Conservation (phyloP, 1,140 invertebrate genomes). For the Drosophila insularis region DNA sequence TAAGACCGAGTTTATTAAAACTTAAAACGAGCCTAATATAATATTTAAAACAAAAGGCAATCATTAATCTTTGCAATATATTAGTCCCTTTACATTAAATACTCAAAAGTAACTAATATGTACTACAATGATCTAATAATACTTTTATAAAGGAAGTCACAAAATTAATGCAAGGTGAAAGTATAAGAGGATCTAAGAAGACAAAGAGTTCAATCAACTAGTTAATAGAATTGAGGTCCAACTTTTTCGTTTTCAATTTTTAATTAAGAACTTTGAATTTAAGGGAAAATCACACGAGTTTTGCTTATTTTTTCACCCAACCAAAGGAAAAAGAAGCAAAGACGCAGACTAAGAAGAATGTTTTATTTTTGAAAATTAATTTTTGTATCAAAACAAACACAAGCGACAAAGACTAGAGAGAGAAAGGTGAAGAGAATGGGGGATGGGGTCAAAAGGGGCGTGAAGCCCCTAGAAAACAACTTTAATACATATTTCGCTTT, state of each 20-base stretch:
- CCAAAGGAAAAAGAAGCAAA: conserved; percentile 24
- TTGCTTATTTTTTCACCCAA: conserved; percentile 29
- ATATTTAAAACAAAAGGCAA: too few species aligned
- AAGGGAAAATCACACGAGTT: conserved; percentile 50
- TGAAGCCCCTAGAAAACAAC: conserved; percentile 63
- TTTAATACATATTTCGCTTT: background rate
- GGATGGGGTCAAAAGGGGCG: background rate
- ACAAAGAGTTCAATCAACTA: too few species aligned
- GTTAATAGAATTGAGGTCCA: too few species aligned
- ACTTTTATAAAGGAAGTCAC: too few species aligned
- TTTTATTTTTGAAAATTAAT: conserved; percentile 73
- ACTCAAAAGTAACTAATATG: too few species aligned
- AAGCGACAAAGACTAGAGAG: conserved; percentile 10
- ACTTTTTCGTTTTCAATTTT: background rate
- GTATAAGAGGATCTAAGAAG: too few species aligned
- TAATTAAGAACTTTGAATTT: conserved; percentile 33
- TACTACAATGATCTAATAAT: too few species aligned
- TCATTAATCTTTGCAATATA: too few species aligned
- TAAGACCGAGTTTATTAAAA: too few species aligned
- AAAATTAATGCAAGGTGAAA: too few species aligned
- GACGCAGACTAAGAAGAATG: conserved; percentile 51
- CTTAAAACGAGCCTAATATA: too few species aligned
- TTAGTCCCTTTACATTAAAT: too few species aligned
- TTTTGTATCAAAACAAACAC: conserved; percentile 62
- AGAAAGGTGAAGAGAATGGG: background rate